Evolutionary conservation across 2,797 vertebrate species (phyloP).

Genomic region (Labroides dimidiatus): DNA sequence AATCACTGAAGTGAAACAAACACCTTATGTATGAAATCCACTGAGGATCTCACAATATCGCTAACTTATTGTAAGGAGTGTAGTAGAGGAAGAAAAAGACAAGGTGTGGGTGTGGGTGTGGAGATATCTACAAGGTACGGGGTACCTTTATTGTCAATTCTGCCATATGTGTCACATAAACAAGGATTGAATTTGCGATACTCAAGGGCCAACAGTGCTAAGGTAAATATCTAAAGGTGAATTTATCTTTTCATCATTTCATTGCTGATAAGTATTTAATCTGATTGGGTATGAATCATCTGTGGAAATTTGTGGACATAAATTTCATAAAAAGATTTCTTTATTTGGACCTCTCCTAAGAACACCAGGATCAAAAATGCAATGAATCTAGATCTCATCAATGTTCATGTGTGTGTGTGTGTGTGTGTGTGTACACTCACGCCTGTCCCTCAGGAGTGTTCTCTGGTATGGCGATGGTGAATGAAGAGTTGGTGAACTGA

Average conservation of each 20-base stretch:
- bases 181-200: too few species aligned
- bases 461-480: constrained; percentile 85
- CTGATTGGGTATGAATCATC: background rate
- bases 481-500: constrained; percentile 88
- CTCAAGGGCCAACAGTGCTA: too few species aligned
- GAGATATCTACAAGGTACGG: too few species aligned
- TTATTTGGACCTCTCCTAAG: background rate
- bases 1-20: too few species aligned
- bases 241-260: background rate
- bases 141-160: too few species aligned
- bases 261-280: background rate
- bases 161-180: too few species aligned
- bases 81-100: too few species aligned
- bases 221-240: background rate
- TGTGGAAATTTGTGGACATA: background rate
- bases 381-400: background rate
- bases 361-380: background rate
- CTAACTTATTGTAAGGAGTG: too few species aligned
- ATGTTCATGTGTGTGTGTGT: background rate
- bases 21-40: too few species aligned
- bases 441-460: constrained; percentile 81
- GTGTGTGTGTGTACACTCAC: constrained; percentile 79
- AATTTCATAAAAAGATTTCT: too few species aligned
- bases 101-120: too few species aligned
- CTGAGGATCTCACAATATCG: too few species aligned